Conservation (phyloP, 2,797 vertebrate genomes). For the Amazona ochrocephala region DNA sequence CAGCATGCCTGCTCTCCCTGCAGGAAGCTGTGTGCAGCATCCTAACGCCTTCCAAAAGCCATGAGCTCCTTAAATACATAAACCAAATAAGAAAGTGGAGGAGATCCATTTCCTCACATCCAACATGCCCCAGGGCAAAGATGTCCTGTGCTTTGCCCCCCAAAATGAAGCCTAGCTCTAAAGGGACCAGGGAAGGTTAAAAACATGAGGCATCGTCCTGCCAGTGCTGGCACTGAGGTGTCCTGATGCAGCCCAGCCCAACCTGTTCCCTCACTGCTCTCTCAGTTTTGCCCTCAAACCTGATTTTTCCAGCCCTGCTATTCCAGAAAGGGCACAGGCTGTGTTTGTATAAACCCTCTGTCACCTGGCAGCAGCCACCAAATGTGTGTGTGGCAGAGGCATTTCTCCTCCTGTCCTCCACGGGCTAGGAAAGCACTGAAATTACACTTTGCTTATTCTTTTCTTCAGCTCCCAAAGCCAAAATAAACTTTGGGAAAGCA, state of each 20-base stretch:
- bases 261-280: not conserved
- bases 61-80: not conserved
- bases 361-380: conserved; percentile 6
- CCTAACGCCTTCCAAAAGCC: not conserved
- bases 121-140: not conserved
- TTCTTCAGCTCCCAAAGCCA: conserved; percentile 12
- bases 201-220: not conserved
- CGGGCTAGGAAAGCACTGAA: not conserved
- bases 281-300: not conserved
- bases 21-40: not conserved
- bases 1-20: not conserved
- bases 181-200: not conserved
- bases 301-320: not conserved
- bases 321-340: not conserved
- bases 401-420: conserved; percentile 1
- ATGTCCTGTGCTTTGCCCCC: not conserved
- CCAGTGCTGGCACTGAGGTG: not conserved
- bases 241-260: not conserved
- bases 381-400: conserved; percentile 3
- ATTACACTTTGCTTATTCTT: conserved; percentile 25
- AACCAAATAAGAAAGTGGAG: not conserved
- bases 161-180: not conserved
- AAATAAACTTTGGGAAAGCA: conserved; percentile 39
- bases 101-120: not conserved
- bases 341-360: not conserved